Evolutionary conservation across 2,113 vertebrate genomes (phyloP).

Genomic region (Charadrius vociferus): DNA sequence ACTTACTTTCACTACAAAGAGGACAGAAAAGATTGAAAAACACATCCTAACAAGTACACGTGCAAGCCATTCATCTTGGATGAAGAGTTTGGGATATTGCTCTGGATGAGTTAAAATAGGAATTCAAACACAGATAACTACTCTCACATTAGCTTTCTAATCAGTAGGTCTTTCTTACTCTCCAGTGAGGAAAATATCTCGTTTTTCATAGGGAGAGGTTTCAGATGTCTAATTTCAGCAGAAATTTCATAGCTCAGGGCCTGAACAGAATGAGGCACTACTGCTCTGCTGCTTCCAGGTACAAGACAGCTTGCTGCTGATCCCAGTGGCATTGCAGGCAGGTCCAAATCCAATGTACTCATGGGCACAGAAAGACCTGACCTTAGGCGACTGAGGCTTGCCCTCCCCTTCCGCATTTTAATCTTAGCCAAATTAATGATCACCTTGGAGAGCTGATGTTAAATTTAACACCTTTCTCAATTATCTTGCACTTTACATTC

Average conservation of each 20-base stretch:
- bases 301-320: background rate
- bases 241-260: background rate
- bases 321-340: background rate
- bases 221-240: background rate
- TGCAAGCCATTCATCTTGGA: background rate
- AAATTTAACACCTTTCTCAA: background rate
- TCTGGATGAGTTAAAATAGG: background rate
- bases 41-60: background rate
- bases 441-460: background rate
- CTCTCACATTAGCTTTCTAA: background rate
- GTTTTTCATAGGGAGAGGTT: background rate
- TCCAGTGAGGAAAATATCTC: background rate
- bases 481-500: background rate
- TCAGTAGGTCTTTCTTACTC: background rate
- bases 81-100: background rate
- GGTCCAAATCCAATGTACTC: fast-evolving
- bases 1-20: background rate
- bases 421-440: background rate
- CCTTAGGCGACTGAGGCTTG: background rate
- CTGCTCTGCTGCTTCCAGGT: background rate
- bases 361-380: background rate
- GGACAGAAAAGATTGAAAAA: background rate
- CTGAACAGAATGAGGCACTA: background rate
- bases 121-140: background rate
- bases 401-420: background rate